These are phyloP conservation scores for Liodrosophila aerea DNA, from an alignment of 2,888 invertebrate species.

Conservation along the genomic window DNA sequence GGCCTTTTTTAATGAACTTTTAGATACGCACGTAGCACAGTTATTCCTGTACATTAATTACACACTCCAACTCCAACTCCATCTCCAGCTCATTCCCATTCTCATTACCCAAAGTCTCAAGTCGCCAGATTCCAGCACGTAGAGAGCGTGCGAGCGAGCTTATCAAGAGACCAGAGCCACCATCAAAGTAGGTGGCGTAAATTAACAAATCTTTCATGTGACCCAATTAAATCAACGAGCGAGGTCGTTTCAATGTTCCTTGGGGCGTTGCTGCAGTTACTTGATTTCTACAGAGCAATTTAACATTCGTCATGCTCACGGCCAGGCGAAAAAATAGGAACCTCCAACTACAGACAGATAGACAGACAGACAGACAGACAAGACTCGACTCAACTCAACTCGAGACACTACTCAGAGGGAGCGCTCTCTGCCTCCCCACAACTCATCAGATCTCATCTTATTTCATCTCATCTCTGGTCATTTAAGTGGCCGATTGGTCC, in stretches of 20 bases:
- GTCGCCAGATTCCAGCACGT: slow-evolving; percentile 51
- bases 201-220: slow-evolving; percentile 77
- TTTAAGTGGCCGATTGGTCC: slow-evolving; percentile 49
- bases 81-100: neutral
- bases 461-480: slow-evolving; percentile 10
- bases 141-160: slow-evolving; percentile 18
- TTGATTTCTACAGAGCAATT: slow-evolving; percentile 57
- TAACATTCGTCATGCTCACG: slow-evolving; percentile 73
- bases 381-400: slow-evolving; percentile 1
- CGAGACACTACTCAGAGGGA: no score
- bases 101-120: neutral
- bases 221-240: slow-evolving; percentile 72
- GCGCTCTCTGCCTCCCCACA: neutral
- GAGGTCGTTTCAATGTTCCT: slow-evolving; percentile 43
- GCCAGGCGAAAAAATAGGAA: slow-evolving; percentile 49
- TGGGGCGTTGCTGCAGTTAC: slow-evolving; percentile 25
- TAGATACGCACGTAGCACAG: slow-evolving; percentile 67
- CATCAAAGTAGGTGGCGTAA: slow-evolving; percentile 77
- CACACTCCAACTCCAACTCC: slow-evolving; percentile 21
- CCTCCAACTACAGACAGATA: slow-evolving; percentile 42
- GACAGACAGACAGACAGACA: no score
- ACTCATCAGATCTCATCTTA: slow-evolving; percentile 5
- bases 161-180: slow-evolving; percentile 66
- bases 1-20: slow-evolving; percentile 64
- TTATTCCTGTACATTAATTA: slow-evolving; percentile 64